Base-by-base conservation (phyloP, 2,888 invertebrate genomes). In the Cataglyphis rosenhaueri region DNA sequence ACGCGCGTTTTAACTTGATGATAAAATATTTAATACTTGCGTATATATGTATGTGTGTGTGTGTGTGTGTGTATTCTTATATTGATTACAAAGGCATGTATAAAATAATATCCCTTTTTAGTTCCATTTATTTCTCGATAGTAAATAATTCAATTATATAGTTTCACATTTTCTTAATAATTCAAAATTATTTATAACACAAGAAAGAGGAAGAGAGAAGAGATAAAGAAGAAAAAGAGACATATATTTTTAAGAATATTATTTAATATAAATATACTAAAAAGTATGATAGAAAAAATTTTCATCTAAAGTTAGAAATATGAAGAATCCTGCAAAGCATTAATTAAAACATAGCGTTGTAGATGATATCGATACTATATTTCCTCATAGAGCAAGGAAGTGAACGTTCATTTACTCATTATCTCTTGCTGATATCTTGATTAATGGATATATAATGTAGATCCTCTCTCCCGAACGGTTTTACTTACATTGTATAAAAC, bases 401-500 rank as follows among this genome's bases (percentile, higher is more conserved):
- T 10, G 6, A n/a, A 32, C 48, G 35, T 64, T 52, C 4, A 38
- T 64, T 64, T 8, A 10, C 5, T 62, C 61, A 18, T 74, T 74
- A 62, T 74, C 41, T 61, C 32, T 18, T 9, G 41, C 74, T 44
- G 15, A 61, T 62, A 74, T 62, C 15, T 8, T 15, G n/a, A 70
- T 70, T 70, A 55, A 61, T 41, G 25, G n/a, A 41, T 41, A 18
- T n/a, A n/a, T 74, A n/a, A 44, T 74, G n/a, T n/a, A 41, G 3
- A 41, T 15, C 15, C n/a, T 52, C 8, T 4, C n/a, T 4, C n/a
- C 29, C n/a, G 18, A 41, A 10, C 0, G 15, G 6, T 52, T 62
- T 32, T 62, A 64, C 48, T 64, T 15, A 18, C 5, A 64, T 55
- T 12, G 10, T 3, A 18, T 3, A 55, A 64, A n/a, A 29, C 29